Evolutionary conservation across 1,140 invertebrate genomes (phyloP), one percentile per base, ranked within the genome.

Genomic region (Drosophila quadrilineata): DNA sequence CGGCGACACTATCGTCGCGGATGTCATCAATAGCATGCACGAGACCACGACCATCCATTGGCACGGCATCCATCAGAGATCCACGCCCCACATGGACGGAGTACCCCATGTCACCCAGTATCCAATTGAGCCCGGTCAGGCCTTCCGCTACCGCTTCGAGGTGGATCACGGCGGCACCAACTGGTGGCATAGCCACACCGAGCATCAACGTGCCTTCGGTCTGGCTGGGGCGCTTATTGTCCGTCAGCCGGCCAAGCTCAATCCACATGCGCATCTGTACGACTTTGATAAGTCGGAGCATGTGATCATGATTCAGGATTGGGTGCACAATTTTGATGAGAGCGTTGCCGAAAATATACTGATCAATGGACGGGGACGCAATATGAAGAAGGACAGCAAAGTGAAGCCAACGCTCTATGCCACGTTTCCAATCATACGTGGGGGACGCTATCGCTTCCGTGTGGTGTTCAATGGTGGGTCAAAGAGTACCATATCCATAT

Each of bases 91-190:
- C 70, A 93, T 93, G 92, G 93, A 94, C 74, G 93, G 93, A 0
- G 93, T 95, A 8, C 93, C 94, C 0, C 93, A 93, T 89, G 90
- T 95, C 3, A 95, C 93, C 0, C 94, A 95, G 68, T 94, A 93
- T 71, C 93, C 93, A 0, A 92, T 94, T 9, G 80, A 77, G 12
- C 91, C 92, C 0, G 90, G 89, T 0, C 90, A 91, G 38, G 90
- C 90, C 1, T 94, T 93, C 57, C 90, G 91, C 3, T 93, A 94
- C 72, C 75, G 72, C 10, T 91, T 90, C 54, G 85, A 86, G 41
- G 92, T 92, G 3, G 89, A 90, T 22, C 89, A 89, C 19, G 12
- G 93, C 2, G 85, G 84, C 43, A 88, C 87, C 24, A 85, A 89
- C 9, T 88, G 87, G 87, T 89, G 87, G 87, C 87, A 89, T 40